Conservation (phyloP, 2,797 vertebrate species). For the Megaceryle alcyon region DNA sequence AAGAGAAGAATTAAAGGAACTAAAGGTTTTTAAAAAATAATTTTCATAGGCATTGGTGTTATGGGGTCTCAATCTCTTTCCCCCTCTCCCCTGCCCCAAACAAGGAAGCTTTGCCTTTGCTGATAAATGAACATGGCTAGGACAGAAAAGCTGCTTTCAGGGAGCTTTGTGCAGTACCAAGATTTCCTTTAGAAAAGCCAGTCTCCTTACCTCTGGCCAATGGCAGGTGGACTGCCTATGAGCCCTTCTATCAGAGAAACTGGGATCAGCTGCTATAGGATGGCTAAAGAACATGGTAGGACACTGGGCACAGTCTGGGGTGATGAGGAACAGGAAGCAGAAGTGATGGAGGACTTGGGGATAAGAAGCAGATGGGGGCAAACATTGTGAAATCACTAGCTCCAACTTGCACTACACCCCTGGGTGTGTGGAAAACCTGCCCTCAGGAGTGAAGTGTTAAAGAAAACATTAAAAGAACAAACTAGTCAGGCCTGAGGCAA, state of each 20-base stretch:
- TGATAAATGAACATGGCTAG: not conserved
- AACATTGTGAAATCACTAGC: not conserved
- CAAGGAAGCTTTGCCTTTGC: not conserved
- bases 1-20: not conserved
- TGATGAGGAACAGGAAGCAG: fast-evolving
- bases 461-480: not conserved
- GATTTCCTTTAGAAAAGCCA: not conserved
- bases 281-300: not conserved
- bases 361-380: not conserved
- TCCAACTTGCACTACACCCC: not conserved
- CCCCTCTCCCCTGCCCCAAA: not conserved
- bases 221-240: not conserved
- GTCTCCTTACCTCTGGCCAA: not conserved
- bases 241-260: not conserved
- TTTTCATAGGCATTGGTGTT: not conserved
- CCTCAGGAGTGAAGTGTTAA: not conserved
- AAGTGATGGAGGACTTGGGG: not conserved
- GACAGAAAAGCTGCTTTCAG: not conserved
- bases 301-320: not conserved
- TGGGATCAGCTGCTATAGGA: not conserved
- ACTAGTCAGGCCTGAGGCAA: not conserved
- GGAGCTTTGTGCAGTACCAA: not conserved
- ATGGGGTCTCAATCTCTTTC: not conserved
- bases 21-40: not conserved
- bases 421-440: not conserved